Percentiles rank a stretch among this genome's conserved stretches.
These are phyloP conservation scores for Ramphastos sulfuratus DNA, from an alignment of 2,113 vertebrate genomes.

Conservation along the genomic window DNA sequence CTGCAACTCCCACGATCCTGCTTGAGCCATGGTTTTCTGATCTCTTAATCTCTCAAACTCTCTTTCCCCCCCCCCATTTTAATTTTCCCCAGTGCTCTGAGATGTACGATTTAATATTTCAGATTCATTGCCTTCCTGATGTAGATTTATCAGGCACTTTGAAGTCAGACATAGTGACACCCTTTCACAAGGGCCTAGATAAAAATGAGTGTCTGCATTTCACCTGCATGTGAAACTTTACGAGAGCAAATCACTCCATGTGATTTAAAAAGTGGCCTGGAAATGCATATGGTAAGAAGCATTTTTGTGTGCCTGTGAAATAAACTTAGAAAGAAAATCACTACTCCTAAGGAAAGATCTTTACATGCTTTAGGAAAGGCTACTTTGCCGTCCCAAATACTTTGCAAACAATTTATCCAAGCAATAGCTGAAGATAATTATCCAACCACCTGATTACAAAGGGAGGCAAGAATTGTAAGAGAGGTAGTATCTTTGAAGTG, in stretches of 20 bases:
- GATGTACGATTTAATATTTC: background rate
- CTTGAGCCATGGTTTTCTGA: background rate
- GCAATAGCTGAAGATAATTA: slow-evolving; percentile 26
- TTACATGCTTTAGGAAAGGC: background rate
- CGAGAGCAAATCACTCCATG: background rate
- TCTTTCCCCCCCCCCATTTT: background rate
- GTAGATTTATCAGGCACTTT: background rate
- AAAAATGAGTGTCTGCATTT: background rate
- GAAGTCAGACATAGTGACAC: background rate
- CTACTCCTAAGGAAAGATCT: background rate
- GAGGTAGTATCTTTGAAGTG: background rate
- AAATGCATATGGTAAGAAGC: background rate
- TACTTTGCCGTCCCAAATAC: background rate
- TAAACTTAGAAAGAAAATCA: background rate
- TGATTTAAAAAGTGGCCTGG: background rate
- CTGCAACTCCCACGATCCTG: background rate
- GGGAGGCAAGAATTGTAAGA: background rate
- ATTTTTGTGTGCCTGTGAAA: background rate
- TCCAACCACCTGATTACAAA: background rate
- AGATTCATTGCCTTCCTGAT: background rate
- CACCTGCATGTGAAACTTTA: background rate
- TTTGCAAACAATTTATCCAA: slow-evolving; percentile 28
- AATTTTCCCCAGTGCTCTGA: background rate
- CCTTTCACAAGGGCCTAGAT: background rate
- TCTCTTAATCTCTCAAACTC: background rate